Evolutionary conservation across 2,113 vertebrate species (phyloP).

Genomic region (Laticauda laticaudata): DNA sequence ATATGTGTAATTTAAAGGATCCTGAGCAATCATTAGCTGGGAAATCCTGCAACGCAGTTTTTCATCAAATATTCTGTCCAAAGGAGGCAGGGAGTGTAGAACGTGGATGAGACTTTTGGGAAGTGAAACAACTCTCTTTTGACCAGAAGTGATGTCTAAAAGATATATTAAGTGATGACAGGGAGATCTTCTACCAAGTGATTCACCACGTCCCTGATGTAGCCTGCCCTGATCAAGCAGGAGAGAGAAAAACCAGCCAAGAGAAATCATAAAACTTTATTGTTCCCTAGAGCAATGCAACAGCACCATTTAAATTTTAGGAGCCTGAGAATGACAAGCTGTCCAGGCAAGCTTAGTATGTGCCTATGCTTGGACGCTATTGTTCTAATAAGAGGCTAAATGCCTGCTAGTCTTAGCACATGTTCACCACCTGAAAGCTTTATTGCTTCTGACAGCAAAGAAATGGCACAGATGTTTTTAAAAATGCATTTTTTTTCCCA

Average conservation of each 20-base stretch:
- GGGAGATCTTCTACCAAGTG: background rate
- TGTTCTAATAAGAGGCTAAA: background rate
- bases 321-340: background rate
- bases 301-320: background rate
- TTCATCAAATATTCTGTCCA: background rate
- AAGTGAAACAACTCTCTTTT: background rate
- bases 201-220: background rate
- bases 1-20: background rate
- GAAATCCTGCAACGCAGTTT: background rate
- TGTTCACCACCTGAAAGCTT: background rate
- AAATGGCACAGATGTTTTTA: background rate
- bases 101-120: background rate
- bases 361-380: background rate
- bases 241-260: background rate
- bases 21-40: background rate
- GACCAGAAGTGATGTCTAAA: background rate
- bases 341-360: background rate
- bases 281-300: background rate
- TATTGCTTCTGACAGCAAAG: conserved; percentile 22
- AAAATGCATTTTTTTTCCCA: background rate
- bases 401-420: background rate
- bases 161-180: conserved; percentile 3
- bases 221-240: background rate
- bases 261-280: background rate
- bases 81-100: background rate